Conservation (phyloP, 2,113 vertebrate genomes). For the Coregonus clupeaformis region DNA sequence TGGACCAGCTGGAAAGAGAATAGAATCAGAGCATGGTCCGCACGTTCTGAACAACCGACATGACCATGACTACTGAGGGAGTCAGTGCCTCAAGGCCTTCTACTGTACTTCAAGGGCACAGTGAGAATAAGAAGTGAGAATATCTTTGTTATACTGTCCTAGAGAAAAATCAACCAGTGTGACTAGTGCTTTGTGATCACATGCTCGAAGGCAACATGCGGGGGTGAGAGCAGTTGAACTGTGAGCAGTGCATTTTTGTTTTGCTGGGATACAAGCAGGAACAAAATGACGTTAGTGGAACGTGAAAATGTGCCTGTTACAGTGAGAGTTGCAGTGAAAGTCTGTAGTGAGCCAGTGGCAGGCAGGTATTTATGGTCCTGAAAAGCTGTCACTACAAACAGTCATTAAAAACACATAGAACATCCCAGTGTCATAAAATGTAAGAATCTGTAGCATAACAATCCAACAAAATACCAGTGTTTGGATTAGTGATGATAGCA, state of each 20-base stretch:
- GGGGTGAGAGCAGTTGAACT: constrained; percentile 38
- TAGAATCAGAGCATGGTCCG: constrained; percentile 40
- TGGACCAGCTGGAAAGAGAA: constrained; percentile 85
- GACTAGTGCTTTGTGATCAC: constrained; percentile 39
- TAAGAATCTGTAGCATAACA: background rate
- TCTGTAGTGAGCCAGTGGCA: background rate
- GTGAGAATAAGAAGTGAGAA: background rate
- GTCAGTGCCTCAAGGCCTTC: background rate
- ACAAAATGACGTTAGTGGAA: constrained; percentile 2
- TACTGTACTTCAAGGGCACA: background rate
- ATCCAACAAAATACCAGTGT: constrained; percentile 45
- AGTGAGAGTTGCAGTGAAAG: constrained; percentile 19
- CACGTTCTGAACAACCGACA: constrained; percentile 32
- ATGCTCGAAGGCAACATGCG: constrained; percentile 63
- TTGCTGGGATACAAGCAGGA: constrained; percentile 45
- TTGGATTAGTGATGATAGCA: constrained; percentile 35
- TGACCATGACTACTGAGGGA: constrained; percentile 14
- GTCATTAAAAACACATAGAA: constrained; percentile 14
- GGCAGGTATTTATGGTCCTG: background rate
- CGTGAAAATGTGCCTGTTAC: constrained; percentile 19
- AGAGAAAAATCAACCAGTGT: constrained; percentile 1
- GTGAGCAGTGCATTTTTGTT: constrained; percentile 48
- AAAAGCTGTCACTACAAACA: constrained; percentile 20
- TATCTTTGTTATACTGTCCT: constrained; percentile 9
- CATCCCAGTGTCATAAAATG: background rate